A percentile compares a stretch with the other conserved stretches of the same genome.
Conservation (phyloP, 2,797 vertebrate genomes). For the Crocodylus rhombifer region DNA sequence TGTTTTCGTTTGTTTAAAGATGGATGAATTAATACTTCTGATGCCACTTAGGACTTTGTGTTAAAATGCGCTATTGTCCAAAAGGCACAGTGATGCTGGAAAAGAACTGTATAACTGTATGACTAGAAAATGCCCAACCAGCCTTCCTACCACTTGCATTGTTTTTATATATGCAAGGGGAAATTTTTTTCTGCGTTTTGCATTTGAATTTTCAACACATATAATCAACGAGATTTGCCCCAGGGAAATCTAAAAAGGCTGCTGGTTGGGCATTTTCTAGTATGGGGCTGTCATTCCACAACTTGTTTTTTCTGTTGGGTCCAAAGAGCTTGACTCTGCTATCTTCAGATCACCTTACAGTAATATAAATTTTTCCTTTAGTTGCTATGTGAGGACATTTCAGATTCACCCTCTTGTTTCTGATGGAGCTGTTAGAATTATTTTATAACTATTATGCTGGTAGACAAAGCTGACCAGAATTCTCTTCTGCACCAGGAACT, state of each 20-base stretch:
- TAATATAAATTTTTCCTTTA: not conserved
- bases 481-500: not conserved
- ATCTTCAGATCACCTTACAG: conserved; percentile 14
- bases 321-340: conserved; percentile 2
- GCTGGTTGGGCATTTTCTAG: conserved; percentile 31
- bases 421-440: not conserved
- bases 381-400: not conserved
- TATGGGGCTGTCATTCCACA: conserved; percentile 20
- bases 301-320: conserved; percentile 19
- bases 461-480: not conserved
- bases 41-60: conserved; percentile 58
- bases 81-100: conserved; percentile 44
- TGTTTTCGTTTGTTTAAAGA: conserved; percentile 70
- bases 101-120: conserved; percentile 34
- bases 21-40: conserved; percentile 73
- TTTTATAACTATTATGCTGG: too few species aligned
- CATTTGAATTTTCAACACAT: conserved; percentile 55
- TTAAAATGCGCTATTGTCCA: conserved; percentile 45
- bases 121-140: not conserved
- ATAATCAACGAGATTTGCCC: not conserved
- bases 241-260: conserved; percentile 43
- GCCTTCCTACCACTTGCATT: not conserved
- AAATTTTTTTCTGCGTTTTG: conserved; percentile 50
- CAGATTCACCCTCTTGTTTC: not conserved
- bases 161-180: not conserved